Conservation (phyloP, 1,140 invertebrate genomes). For the Zeugodacus cucurbitae region DNA sequence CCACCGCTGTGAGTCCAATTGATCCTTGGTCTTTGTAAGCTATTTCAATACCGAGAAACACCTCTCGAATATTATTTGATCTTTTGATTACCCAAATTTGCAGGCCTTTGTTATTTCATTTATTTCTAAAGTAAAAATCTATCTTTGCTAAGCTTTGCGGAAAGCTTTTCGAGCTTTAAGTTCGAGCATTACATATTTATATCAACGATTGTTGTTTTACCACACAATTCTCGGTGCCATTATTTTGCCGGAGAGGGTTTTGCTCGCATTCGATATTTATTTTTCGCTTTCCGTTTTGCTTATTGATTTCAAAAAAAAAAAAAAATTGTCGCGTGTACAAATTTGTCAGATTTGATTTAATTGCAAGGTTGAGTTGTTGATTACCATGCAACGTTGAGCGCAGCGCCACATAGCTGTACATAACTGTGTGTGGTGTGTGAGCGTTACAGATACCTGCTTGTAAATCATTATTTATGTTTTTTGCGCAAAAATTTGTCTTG, state of each 20-base stretch:
- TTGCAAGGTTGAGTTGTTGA: constrained; percentile 27
- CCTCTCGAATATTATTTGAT: too few species aligned
- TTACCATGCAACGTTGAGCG: neutral
- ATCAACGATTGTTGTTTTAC: too few species aligned
- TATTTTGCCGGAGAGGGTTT: neutral
- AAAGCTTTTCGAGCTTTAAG: too few species aligned
- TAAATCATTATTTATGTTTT: neutral
- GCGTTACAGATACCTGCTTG: neutral
- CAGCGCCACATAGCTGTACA: neutral
- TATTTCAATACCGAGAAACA: too few species aligned
- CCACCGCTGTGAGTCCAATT: too few species aligned
- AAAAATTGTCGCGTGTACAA: constrained; percentile 10
- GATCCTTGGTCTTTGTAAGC: too few species aligned
- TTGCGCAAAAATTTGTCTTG: constrained; percentile 15
- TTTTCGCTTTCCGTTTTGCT: neutral
- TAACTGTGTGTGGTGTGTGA: neutral
- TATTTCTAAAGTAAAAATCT: too few species aligned
- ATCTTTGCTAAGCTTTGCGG: too few species aligned
- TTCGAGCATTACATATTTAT: too few species aligned
- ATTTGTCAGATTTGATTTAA: constrained; percentile 37
- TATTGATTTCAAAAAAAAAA: neutral
- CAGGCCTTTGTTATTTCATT: too few species aligned
- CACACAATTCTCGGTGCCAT: neutral
- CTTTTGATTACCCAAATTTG: too few species aligned
- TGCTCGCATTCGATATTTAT: neutral